phyloP scores from a whole-genome alignment of 2,797 vertebrate genomes.

The Notoglanidium macrostoma region DNA sequence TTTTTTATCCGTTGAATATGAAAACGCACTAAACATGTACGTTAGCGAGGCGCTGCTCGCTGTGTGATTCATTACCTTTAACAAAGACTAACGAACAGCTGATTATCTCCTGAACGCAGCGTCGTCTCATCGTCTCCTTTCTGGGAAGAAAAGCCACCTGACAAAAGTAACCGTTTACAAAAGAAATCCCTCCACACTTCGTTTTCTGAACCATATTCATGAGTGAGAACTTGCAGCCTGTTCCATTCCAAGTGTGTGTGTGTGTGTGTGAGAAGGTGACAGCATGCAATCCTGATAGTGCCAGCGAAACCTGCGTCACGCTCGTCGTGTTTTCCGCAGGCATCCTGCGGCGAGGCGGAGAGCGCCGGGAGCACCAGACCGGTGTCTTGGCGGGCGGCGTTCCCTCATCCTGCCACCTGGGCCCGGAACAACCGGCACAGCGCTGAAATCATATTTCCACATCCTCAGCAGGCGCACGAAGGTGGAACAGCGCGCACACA shows the following conservation, averaged over 20 bases:
- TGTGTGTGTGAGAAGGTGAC: constrained; percentile 10
- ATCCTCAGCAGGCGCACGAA: background rate
- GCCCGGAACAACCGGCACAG: background rate
- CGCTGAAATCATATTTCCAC: no score
- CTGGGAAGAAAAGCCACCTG: background rate
- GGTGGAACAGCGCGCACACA: background rate
- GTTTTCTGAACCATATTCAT: background rate
- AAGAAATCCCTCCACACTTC: background rate
- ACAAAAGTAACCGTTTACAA: background rate
- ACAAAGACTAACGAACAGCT: background rate
- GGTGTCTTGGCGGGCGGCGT: constrained; percentile 20
- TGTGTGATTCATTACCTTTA: background rate
- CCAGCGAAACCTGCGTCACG: constrained; percentile 53
- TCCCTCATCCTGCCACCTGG: constrained; percentile 37
- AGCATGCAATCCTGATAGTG: constrained; percentile 41
- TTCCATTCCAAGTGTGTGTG: constrained; percentile 1
- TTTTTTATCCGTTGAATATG: background rate
- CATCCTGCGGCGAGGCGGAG: constrained; percentile 28
- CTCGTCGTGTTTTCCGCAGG: constrained; percentile 33
- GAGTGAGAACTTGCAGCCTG: background rate
- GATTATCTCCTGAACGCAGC: background rate
- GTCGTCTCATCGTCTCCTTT: no score
- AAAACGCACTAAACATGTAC: background rate
- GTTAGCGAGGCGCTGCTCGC: background rate
- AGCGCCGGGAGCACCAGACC: constrained; percentile 41